phyloP scores from a whole-genome alignment of 2,113 vertebrate species.

The Rostratula benghalensis region DNA sequence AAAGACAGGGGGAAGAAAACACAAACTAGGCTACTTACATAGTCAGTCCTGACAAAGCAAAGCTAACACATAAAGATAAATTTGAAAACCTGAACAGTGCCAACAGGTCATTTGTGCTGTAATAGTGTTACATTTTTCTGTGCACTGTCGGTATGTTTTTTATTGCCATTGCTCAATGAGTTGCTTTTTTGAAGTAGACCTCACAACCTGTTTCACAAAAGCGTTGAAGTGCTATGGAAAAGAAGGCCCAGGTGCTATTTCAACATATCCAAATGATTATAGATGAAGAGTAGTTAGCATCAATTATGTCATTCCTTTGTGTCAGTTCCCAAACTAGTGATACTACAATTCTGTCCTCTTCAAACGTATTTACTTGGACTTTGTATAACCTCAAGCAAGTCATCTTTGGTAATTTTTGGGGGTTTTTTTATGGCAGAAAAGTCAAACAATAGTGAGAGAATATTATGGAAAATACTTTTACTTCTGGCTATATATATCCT shows the following conservation, averaged over 20 bases:
- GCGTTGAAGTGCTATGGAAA: background rate
- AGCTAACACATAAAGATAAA: background rate
- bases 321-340: rapidly evolving
- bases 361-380: background rate
- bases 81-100: background rate
- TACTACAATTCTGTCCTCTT: background rate
- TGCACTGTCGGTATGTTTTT: background rate
- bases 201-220: background rate
- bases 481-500: background rate
- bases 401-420: background rate
- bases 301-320: background rate
- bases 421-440: background rate
- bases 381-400: background rate
- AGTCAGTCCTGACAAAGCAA: background rate
- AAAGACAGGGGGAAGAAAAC: background rate
- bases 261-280: background rate
- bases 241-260: background rate
- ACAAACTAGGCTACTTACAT: too few relatives aligned
- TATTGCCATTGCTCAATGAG: background rate
- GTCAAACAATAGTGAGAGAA: background rate
- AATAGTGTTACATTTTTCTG: background rate
- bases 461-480: background rate
- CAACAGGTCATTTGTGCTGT: background rate
- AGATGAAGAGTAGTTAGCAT: background rate
- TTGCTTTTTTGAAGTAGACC: background rate